Percentiles rank a stretch among this genome's conserved stretches.
Evolutionary conservation across 2,888 invertebrate species (phyloP).

Genomic region (Tinea semifulvella): DNA sequence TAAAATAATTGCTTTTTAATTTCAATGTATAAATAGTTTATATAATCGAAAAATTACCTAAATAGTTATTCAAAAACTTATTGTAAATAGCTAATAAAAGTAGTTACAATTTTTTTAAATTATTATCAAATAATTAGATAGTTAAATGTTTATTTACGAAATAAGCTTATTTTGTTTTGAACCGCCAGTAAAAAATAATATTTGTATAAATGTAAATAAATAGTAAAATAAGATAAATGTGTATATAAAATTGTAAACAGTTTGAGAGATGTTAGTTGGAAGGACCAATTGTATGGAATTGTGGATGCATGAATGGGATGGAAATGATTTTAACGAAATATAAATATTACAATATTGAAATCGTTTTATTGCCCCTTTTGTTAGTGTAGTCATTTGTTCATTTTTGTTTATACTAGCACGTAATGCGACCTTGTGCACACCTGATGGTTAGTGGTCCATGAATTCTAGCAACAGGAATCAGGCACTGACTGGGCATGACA

Average conservation of each 20-base stretch:
- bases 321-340: background rate
- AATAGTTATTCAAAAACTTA: background rate
- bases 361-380: background rate
- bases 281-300: constrained; percentile 40
- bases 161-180: background rate
- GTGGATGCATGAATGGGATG: constrained; percentile 21
- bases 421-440: no score
- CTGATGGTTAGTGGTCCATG: no score
- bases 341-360: background rate
- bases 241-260: background rate
- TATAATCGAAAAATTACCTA: background rate
- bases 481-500: no score
- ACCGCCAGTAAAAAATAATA: constrained; percentile 1
- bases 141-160: background rate
- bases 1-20: constrained; percentile 18
- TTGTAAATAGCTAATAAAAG: background rate
- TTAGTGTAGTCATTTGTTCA: no score
- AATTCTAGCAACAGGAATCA: no score
- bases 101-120: background rate
- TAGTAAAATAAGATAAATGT: background rate
- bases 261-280: constrained; percentile 26
- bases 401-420: no score
- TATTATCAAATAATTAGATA: constrained; percentile 8
- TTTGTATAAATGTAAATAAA: constrained; percentile 19
- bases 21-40: background rate